Conservation (phyloP, 2,888 invertebrate species). For the Pantelozetes paolii region DNA sequence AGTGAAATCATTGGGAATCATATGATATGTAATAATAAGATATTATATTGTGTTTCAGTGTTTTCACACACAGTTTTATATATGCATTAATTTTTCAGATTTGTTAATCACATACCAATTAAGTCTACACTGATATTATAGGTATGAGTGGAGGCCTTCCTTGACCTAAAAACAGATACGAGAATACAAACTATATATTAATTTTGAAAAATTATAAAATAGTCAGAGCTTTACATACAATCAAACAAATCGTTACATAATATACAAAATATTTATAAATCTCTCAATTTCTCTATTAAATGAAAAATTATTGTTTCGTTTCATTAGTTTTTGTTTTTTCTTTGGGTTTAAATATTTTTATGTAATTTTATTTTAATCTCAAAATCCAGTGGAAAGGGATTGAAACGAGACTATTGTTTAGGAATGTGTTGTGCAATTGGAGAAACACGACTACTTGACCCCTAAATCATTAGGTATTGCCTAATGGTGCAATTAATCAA, state of each 20-base stretch:
- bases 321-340: neutral
- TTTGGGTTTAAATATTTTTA: neutral
- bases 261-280: neutral
- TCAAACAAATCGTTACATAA: constrained; percentile 26
- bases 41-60: no score
- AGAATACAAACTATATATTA: constrained; percentile 9
- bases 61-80: no score
- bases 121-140: constrained; percentile 28
- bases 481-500: constrained; percentile 28
- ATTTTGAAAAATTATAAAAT: neutral
- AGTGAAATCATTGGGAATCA: no score
- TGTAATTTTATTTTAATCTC: no score
- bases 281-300: neutral
- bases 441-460: constrained; percentile 21
- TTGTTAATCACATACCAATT: constrained; percentile 27
- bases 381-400: neutral
- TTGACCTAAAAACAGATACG: constrained; percentile 29
- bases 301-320: neutral
- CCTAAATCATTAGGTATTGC: constrained; percentile 26
- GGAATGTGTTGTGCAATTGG: neutral
- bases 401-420: neutral
- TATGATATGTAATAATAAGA: no score
- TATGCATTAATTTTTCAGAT: no score
- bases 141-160: constrained; percentile 14
- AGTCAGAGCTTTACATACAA: neutral